Base-by-base conservation (phyloP, 2,797 vertebrate genomes). In the Euphonia xanthogaster region DNA sequence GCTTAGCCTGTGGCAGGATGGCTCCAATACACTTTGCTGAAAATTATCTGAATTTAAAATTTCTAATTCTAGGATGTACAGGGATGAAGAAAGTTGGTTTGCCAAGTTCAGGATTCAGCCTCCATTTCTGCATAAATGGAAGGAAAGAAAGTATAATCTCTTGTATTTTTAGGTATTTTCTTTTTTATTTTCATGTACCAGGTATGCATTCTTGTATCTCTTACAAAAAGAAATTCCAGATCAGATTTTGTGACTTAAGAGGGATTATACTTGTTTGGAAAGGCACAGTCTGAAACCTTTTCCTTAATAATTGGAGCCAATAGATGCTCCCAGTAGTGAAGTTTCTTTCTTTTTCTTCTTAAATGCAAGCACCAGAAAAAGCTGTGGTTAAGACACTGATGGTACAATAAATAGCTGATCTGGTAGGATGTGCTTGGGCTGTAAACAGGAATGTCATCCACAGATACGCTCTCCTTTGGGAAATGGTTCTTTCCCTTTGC, bases 331-430 rank as follows among this genome's bases (percentile, higher is more conserved):
- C 48, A 60, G 14, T 76, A 81, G 76, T 72, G 47, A 75, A 48
- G 22, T 47, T 91, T 81, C 35, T 88, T 93, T 84, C 13, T 78
- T 62, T 73, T 68, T 61, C 50, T 77, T 47, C 31, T 80, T 75
- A 70, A 92, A 66, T 93, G 70, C 70, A 93, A 94, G 60, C n/a
- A 75, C 65, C 27, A 86, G 70, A 90, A 82, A 91, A 96, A 88
- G 39, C 75, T 86, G 54, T 45, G 73, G 81, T 88, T 89, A 72
- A 91, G 54, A 78, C 22, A 48, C 81, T 88, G 89, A 66, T 70
- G 81, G 47, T 22, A 53, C 78, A 95, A 87, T 78, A 91, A 95
- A 94, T 66, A 93, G 82, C 70, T 96, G 86, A 93, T 68, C 81
- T 78, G 89, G 68, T 80, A 33, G 72, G 93, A 78, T 0, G 0